Base-by-base conservation (phyloP, 2,797 vertebrate species). In the Meda fulgida region DNA sequence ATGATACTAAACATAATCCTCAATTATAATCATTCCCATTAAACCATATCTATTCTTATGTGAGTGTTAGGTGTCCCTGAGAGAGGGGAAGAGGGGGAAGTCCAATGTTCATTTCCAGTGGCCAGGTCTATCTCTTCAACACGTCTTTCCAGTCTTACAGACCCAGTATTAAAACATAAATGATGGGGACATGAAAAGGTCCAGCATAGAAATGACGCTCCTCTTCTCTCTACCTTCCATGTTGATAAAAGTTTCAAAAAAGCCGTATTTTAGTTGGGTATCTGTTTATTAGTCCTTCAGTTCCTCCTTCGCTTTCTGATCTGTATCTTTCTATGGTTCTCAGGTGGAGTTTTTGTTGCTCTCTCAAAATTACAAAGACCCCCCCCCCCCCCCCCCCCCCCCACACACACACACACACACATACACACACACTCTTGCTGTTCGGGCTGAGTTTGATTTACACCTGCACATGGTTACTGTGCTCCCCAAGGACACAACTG, bases 401-500 rank as follows among this genome's bases (percentile, higher is more conserved):
- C n/a, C n/a, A n/a, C n/a, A 29, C 3, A 8, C 10, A 8, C 43
- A 11, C 11, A 3, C 13, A 11, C 18, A 31, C 51, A 34, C 3
- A 46, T 13, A 46, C 43, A 46, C 46, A 16, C 46, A 46, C 46
- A 46, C 60, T 60, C 80, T 83, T 78, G 65, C 66, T 81, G 80
- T 85, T 70, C 16, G 80, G 70, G 40, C 63, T 81, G 58, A 88
- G 65, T 78, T 79, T 84, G 82, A 88, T 87, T 88, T 80, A 58
- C 84, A 80, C 87, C 86, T 81, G 84, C 84, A 77, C 83, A 86
- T 66, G 80, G 84, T 84, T 85, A 85, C 84, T 85, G 66, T 38
- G 79, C 83, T 85, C 75, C 84, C 82, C 86, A 76, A 88, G 86
- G 83, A 88, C 80, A 83, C 81, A 72, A 83, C 80, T 84, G 84